phyloP scores from a whole-genome alignment of 2,888 invertebrate genomes.

The Perithous albicinctus region DNA sequence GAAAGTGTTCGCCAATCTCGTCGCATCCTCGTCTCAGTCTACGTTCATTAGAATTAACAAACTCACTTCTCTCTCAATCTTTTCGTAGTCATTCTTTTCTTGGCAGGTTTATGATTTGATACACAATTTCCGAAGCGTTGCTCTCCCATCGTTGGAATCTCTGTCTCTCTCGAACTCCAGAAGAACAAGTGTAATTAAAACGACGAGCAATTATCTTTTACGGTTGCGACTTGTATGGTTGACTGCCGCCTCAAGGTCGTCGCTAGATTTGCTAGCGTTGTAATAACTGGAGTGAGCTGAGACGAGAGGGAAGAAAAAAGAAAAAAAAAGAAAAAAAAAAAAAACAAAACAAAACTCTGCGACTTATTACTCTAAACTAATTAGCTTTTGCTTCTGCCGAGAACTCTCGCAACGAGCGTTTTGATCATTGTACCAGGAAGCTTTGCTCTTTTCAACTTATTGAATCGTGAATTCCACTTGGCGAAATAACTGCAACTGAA shows the following conservation, averaged over 20 bases:
- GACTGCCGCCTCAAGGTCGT: slow-evolving; percentile 36
- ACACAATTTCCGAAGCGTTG: background rate
- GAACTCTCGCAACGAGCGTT: background rate
- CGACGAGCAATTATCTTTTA: slow-evolving; percentile 69
- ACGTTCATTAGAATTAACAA: slow-evolving; percentile 6
- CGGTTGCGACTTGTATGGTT: slow-evolving; percentile 60
- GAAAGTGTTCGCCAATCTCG: background rate
- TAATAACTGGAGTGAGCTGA: slow-evolving; percentile 49
- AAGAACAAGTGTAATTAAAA: slow-evolving; percentile 42
- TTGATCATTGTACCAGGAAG: background rate
- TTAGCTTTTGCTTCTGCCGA: slow-evolving; percentile 75
- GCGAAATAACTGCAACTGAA: background rate
- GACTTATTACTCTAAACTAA: slow-evolving; percentile 81
- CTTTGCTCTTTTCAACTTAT: slow-evolving; percentile 11
- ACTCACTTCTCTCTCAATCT: background rate
- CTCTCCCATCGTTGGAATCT: background rate
- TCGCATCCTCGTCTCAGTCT: background rate
- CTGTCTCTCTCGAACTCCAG: background rate
- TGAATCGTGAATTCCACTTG: slow-evolving; percentile 1
- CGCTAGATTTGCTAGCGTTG: slow-evolving; percentile 6
- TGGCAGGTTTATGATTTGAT: background rate
- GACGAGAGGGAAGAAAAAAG: background rate
- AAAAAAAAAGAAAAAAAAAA: slow-evolving; percentile 35
- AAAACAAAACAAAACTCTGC: too few relatives aligned
- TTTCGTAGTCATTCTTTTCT: background rate